Conservation (phyloP, 2,888 invertebrate genomes). For the Coleophora deauratella region DNA sequence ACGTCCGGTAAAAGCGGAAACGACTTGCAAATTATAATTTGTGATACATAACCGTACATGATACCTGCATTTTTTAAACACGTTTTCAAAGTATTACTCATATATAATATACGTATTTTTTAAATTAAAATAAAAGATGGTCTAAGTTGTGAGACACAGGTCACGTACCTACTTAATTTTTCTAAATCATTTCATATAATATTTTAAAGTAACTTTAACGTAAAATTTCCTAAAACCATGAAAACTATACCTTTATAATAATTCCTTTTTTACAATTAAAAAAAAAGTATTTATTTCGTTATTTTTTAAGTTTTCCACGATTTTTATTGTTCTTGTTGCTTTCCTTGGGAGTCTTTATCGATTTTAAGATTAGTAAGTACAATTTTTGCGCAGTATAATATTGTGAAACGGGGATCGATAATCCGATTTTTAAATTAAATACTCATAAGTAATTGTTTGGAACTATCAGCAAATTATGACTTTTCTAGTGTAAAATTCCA, state of each 20-base stretch:
- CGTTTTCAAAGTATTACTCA: no score
- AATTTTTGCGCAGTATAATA: conserved; percentile 29
- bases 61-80: no score
- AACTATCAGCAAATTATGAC: conserved; percentile 21
- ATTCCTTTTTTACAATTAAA: conserved; percentile 37
- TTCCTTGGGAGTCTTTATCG: conserved; percentile 69
- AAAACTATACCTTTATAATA: conserved; percentile 26
- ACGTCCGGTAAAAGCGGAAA: no score
- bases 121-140: no score
- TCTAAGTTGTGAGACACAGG: no score
- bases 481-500: conserved; percentile 60
- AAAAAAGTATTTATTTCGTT: conserved; percentile 69
- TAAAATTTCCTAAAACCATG: conserved; percentile 19
- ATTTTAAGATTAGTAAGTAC: conserved; percentile 49
- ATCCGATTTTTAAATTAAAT: background rate
- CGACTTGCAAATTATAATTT: no score
- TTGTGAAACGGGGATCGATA: no score
- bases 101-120: no score
- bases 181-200: no score
- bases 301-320: conserved; percentile 70
- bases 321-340: conserved; percentile 72
- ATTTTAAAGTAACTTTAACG: no score
- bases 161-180: no score
- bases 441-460: background rate
- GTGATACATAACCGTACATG: no score